Percentiles rank a stretch among this genome's conserved stretches.
phyloP scores from a whole-genome alignment of 1,140 invertebrate genomes.

The Phenacoccus solenopsis region DNA sequence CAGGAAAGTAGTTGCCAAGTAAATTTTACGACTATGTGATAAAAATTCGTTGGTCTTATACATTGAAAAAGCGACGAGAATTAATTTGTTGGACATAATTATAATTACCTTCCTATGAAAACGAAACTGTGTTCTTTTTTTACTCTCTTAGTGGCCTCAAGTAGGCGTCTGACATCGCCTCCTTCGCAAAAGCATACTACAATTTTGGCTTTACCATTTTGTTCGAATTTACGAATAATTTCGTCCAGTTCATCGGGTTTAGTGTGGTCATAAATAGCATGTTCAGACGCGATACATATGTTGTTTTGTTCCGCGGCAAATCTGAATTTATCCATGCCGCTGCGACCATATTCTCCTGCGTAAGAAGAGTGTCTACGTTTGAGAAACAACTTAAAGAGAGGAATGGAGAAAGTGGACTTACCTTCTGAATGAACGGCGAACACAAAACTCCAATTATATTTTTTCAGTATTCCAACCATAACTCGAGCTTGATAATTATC shows the following conservation, averaged over 20 bases:
- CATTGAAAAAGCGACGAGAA: no score
- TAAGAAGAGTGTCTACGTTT: no score
- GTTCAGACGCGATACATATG: conserved; percentile 59
- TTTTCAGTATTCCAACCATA: conserved; percentile 54
- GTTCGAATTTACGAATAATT: conserved; percentile 43
- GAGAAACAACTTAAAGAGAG: no score
- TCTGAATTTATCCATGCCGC: conserved; percentile 63
- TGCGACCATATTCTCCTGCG: conserved; percentile 66
- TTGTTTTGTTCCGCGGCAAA: conserved; percentile 49
- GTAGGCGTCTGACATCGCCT: conserved; percentile 47
- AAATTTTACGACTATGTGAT: no score
- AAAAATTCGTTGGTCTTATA: no score
- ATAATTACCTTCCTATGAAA: conserved; percentile 36
- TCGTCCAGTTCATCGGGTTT: conserved; percentile 46
- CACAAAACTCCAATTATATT: conserved; percentile 73
- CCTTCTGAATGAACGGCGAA: conserved; percentile 70
- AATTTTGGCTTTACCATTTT: conserved; percentile 47
- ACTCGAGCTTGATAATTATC: conserved; percentile 69
- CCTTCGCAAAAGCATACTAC: conserved; percentile 80
- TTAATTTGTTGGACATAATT: no score
- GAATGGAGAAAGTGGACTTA: conserved; percentile 30
- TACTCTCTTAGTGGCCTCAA: conserved; percentile 41
- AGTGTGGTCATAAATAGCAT: conserved; percentile 49
- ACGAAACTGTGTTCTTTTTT: conserved; percentile 43
- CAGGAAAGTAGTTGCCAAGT: no score